Percentiles rank a stretch among this genome's conserved stretches.
Conservation (phyloP, 2,888 invertebrate genomes). For the Sarcophaga carnaria region DNA sequence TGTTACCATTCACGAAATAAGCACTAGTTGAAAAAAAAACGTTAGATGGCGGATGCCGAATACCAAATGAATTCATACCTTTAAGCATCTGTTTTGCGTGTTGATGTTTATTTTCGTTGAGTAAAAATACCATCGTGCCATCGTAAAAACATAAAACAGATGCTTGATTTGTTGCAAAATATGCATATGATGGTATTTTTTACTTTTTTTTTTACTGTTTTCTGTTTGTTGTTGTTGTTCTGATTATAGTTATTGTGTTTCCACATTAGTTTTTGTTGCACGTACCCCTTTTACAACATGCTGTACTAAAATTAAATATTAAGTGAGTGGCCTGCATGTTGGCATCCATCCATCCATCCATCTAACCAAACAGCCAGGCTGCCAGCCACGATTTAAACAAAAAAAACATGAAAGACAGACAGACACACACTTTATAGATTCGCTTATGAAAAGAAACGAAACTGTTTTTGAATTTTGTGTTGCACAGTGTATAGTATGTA, state of each 20-base stretch:
- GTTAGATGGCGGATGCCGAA: no score
- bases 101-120: slow-evolving; percentile 23
- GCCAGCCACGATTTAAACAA: not conserved
- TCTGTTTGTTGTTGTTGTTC: slow-evolving; percentile 44
- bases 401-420: not conserved
- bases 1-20: no score
- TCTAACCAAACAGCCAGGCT: not conserved
- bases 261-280: slow-evolving; percentile 49
- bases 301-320: slow-evolving; percentile 26
- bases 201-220: not conserved
- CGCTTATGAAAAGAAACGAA: not conserved
- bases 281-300: slow-evolving; percentile 48
- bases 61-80: not conserved
- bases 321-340: slow-evolving; percentile 55
- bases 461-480: not conserved
- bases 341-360: slow-evolving; percentile 58
- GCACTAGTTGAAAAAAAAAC: no score
- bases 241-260: slow-evolving; percentile 69
- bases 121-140: slow-evolving; percentile 36
- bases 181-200: slow-evolving; percentile 72
- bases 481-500: not conserved
- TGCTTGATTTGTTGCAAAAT: slow-evolving; percentile 79
- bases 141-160: slow-evolving; percentile 59
- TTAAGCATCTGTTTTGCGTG: slow-evolving; percentile 21
- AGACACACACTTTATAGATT: not conserved